Percentiles rank a stretch among this genome's conserved stretches.
Evolutionary conservation across 2,888 invertebrate genomes (phyloP).

Genomic region (Scaptomyza polygonia): DNA sequence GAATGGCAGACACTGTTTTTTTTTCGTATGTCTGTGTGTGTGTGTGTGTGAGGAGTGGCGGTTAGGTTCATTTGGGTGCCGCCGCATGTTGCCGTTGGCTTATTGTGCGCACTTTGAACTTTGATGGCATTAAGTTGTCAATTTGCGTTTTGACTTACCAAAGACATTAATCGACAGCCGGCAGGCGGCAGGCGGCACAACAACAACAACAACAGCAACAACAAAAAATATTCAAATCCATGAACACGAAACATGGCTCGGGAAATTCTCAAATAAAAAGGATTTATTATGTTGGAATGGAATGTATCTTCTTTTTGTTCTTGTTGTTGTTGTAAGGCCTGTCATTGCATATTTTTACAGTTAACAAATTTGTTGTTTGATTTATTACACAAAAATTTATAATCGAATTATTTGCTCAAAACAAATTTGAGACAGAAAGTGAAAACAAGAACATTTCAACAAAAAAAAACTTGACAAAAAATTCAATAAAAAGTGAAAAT

Average conservation of each 20-base stretch:
- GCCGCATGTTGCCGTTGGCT: conserved; percentile 41
- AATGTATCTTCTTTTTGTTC: too few relatives aligned
- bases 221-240: too few relatives aligned
- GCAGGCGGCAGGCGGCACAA: background rate
- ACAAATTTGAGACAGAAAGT: conserved; percentile 51
- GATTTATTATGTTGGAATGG: conserved; percentile 44
- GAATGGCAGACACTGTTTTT: conserved; percentile 14
- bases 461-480: conserved; percentile 29
- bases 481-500: conserved; percentile 70
- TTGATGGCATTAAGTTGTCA: conserved; percentile 79
- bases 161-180: conserved; percentile 49
- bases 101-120: conserved; percentile 74
- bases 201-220: too few relatives aligned
- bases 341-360: too few relatives aligned
- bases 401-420: conserved; percentile 11
- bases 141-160: conserved; percentile 72
- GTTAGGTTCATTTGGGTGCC: conserved; percentile 15
- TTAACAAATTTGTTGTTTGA: too few relatives aligned
- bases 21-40: background rate
- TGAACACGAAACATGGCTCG: too few relatives aligned
- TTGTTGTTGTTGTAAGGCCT: too few relatives aligned
- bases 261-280: conserved; percentile 44
- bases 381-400: too few relatives aligned
- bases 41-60: background rate
- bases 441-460: conserved; percentile 71